Conservation (phyloP, 2,113 vertebrate genomes). For the Physeter macrocephalus region DNA sequence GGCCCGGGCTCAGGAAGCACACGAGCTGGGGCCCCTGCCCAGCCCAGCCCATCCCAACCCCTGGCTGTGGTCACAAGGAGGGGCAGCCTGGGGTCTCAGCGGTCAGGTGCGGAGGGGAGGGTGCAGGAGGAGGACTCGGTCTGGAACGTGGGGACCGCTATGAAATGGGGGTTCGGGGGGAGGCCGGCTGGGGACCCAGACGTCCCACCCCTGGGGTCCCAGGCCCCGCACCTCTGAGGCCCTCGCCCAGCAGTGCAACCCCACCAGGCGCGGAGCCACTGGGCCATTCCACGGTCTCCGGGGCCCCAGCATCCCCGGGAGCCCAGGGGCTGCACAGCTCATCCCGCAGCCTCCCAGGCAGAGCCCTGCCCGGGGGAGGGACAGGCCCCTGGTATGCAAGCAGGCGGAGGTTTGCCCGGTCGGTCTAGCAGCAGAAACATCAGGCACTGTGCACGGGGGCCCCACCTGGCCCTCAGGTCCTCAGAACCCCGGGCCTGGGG, state of each 20-base stretch:
- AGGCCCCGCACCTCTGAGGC: neutral
- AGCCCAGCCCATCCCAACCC: accelerated
- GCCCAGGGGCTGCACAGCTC: accelerated
- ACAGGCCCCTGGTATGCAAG: neutral
- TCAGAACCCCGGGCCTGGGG: neutral
- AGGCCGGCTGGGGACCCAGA: neutral
- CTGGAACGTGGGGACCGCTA: accelerated
- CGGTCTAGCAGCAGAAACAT: neutral
- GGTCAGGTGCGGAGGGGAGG: too few relatives aligned
- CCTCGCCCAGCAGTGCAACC: accelerated
- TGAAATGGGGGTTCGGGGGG: neutral
- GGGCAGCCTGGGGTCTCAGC: neutral
- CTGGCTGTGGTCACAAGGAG: neutral
- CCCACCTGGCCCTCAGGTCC: accelerated
- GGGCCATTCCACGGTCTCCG: neutral
- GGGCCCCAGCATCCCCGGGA: too few relatives aligned
- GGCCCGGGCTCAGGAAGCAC: neutral
- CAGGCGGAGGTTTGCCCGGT: neutral
- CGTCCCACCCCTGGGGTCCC: too few relatives aligned
- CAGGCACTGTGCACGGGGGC: accelerated
- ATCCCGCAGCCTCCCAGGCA: neutral
- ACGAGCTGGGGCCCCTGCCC: neutral
- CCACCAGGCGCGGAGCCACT: accelerated
- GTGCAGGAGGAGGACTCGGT: accelerated
- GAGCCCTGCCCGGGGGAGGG: neutral